Evolutionary conservation across 2,113 vertebrate genomes (phyloP), one percentile per base, ranked within the genome.

Genomic region (Echinops telfairi): DNA sequence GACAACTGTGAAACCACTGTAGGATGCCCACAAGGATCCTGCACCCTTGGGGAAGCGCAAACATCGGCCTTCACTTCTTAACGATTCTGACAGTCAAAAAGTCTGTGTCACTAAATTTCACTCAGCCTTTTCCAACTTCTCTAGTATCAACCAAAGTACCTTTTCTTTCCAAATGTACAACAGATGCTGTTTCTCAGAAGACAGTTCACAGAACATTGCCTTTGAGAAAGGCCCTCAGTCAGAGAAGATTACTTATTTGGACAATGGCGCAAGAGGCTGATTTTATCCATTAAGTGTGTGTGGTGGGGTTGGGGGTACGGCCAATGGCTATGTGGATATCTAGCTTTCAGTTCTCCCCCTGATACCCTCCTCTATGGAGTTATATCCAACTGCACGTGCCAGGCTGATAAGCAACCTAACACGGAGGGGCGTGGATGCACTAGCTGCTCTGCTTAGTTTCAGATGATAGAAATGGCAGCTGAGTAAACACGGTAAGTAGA

Each of bases 331-430:
- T 77, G 15, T 27, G 78, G 27, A 53, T 95, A 96, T 91, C 81
- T 94, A 33, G 82, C 94, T 97, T 97, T 96, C 86, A 90, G 33
- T 81, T 60, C 16, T 92, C 85, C 20, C 27, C 89, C 90, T 71
- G 94, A 57, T 91, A 76, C 1, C 89, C 5, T 94, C 33, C 79
- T 95, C 84, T 60, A 43, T 58, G 38, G 87, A 86, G 86, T 91
- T 31, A 60, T 14, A 11, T 92, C 76, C 68, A 10, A 25, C 9
- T 66, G 27, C 9, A 1, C 15, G 68, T 40, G 17, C 33, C 81
- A 83, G 75, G 75, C n/a, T 38, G 36, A 75, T 6, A 92, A 91
- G 87, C 70, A 89, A 85, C 29, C 2, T 1, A 68, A 76, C 84
- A 77, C 75, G 0, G 1, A 91, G 64, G 17, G 0, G 27, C 86